phyloP scores from a whole-genome alignment of 2,113 vertebrate genomes.

The Microcebus lehilahytsara region DNA sequence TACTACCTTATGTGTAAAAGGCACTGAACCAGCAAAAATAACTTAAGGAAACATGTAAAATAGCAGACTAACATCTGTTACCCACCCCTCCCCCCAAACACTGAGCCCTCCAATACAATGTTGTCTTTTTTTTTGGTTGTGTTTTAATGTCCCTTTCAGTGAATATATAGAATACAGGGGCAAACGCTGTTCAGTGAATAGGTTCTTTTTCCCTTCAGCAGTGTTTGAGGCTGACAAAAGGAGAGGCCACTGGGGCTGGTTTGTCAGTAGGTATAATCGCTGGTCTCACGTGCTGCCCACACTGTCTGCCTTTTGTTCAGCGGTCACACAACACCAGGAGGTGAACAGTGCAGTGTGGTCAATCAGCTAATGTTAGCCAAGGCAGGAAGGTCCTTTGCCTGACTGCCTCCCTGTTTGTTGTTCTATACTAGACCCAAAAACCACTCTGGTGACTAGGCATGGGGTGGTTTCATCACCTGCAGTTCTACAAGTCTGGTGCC shows the following conservation, averaged over 20 bases:
- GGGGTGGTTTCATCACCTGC: too few relatives aligned
- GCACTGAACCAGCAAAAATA: slow-evolving; percentile 13
- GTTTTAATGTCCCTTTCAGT: slow-evolving; percentile 23
- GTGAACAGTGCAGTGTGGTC: slow-evolving; percentile 35
- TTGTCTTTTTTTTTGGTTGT: background rate
- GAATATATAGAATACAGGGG: background rate
- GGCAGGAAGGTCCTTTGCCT: background rate
- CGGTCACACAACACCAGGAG: slow-evolving; percentile 65
- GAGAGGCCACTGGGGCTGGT: slow-evolving; percentile 32
- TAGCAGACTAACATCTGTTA: slow-evolving; percentile 69
- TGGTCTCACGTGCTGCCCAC: slow-evolving; percentile 33
- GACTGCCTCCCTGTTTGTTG: background rate
- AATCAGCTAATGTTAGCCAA: background rate
- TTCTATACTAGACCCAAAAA: background rate
- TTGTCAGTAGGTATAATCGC: slow-evolving; percentile 41
- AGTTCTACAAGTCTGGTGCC: background rate
- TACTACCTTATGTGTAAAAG: background rate
- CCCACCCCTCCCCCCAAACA: background rate
- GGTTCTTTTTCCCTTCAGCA: slow-evolving; percentile 21
- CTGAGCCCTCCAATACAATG: slow-evolving; percentile 53
- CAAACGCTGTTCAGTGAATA: slow-evolving; percentile 49
- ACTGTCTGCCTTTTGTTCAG: slow-evolving; percentile 78
- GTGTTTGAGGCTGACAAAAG: slow-evolving; percentile 59
- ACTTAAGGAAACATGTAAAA: slow-evolving; percentile 39
- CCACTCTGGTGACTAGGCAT: background rate